Base-by-base conservation (phyloP, 64 coral and sea anemone genomes). In the Porites lutea region DNA sequence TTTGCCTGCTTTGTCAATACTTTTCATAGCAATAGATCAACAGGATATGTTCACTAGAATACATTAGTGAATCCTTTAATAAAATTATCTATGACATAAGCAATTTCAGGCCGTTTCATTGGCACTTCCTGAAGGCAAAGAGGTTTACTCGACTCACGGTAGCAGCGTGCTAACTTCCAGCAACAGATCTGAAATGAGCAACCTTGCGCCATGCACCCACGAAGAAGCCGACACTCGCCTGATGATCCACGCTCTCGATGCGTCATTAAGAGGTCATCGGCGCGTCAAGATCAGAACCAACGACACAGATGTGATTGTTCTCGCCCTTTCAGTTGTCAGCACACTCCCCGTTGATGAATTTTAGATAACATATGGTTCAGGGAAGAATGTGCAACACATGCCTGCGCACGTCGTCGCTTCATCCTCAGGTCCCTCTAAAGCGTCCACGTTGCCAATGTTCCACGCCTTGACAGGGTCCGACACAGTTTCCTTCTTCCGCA, bases 401-500 rank as follows among this genome's bases (percentile, higher is more conserved):
- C 75, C 83, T 10, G 61, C 71, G 48, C 91, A 93, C 49, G 50
- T 16, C 16, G 51, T 93, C 19, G 91, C 91, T 8, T 22, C 73
- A 14, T 74, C 65, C n/a, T 58, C 88, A 50, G 83, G 84, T 4
- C 82, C 20, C 16, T 20, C 18, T 50, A 92, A 86, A 85, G 80
- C 90, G 14, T 59, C 52, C 8, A 6, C 82, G 5, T 79, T 87
- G 45, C 82, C 90, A 6, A 82, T 92, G 58, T 92, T 92, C 71
- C 90, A 92, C 59, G 90, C 81, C n/a, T 58, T 86, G 16, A 92
- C 83, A 48, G 91, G 91, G 10, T 93, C 72, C 19, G 74, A 93
- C 48, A 83, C 86, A 15, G 78, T 94, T 65, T 89, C 92, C 20
- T 94, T 94, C 49, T 94, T 89, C 51, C 14, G 74, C 15, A 37